Evolutionary conservation across 2,888 invertebrate genomes (phyloP), one percentile per base, ranked within the genome.

Genomic region (Eurytoma adleriae): DNA sequence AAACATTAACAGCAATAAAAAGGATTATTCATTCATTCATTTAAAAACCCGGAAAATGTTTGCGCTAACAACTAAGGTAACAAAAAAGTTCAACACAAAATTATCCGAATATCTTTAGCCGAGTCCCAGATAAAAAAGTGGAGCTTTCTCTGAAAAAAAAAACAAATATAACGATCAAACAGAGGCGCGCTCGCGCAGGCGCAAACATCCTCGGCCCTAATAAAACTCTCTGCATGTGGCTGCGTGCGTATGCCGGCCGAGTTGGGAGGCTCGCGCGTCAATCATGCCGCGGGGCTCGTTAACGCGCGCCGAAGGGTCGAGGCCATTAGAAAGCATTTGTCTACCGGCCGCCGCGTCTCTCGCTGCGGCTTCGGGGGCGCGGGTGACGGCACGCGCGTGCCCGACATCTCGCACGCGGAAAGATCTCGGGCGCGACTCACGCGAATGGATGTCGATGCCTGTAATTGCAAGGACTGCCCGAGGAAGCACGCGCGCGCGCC

Each of bases 371-470:
- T 14, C 24, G 20, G n/a, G 12, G 20, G 24, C 24, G 13, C n/a
- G 10, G 30, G n/a, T n/a, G 5, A 64, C 5, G 1, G 40, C 48
- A 7, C 48, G 18, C 40, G n/a, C 40, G 18, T 30, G 61, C 30
- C n/a, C 18, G 16, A 7, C 40, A 40, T 40, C 64, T 64, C 48
- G 48, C 18, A 40, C 48, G 2, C 64, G 64, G 12, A 40, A 48
- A 40, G 18, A 18, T 64, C 48, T 7, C 4, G n/a, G 14, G 3
- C 50, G 50, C 14, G 12, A 50, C 50, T 16, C 54, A 0, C 54
- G 54, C 82, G 80, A 82, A 74, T 82, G 78, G 83, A 79, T 86
- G 85, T 85, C 85, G 86, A 86, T 86, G 86, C 85, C 84, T 85
- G 85, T 87, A 86, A 86, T 84, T 85, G 85, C 83, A 80, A 84